phyloP scores from a whole-genome alignment of 2,113 vertebrate species.

The Tachysurus fulvidraco region DNA sequence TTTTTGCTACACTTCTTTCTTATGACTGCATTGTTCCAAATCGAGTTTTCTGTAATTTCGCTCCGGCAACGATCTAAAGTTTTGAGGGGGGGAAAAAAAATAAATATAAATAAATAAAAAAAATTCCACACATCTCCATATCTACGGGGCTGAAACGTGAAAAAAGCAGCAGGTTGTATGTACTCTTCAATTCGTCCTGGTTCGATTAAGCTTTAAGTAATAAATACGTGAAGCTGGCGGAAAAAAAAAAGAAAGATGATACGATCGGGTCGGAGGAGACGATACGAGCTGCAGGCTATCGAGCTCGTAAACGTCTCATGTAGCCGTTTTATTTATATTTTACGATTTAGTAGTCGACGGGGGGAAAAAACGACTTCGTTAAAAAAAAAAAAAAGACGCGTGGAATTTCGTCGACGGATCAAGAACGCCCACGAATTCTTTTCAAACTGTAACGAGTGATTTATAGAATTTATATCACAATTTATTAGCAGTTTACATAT shows the following conservation, averaged over 20 bases:
- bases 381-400: background rate
- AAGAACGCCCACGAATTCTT: background rate
- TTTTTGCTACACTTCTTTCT: conserved; percentile 54
- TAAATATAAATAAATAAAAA: background rate
- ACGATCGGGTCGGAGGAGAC: conserved; percentile 18
- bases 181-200: background rate
- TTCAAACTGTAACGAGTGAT: background rate
- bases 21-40: conserved; percentile 72
- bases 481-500: background rate
- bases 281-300: background rate
- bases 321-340: background rate
- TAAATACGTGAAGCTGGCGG: conserved; percentile 20
- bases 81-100: background rate
- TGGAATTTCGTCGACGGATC: background rate
- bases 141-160: conserved; percentile 60
- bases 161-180: conserved; percentile 51
- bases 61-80: conserved; percentile 51
- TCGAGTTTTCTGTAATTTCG: conserved; percentile 66
- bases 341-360: background rate
- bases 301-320: background rate
- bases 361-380: background rate
- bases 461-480: background rate
- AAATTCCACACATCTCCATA: conserved; percentile 51
- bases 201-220: conserved; percentile 43
- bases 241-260: background rate